These are phyloP conservation scores for Talpa occidentalis DNA, from an alignment of 2,113 vertebrate species.

Conservation along the genomic window DNA sequence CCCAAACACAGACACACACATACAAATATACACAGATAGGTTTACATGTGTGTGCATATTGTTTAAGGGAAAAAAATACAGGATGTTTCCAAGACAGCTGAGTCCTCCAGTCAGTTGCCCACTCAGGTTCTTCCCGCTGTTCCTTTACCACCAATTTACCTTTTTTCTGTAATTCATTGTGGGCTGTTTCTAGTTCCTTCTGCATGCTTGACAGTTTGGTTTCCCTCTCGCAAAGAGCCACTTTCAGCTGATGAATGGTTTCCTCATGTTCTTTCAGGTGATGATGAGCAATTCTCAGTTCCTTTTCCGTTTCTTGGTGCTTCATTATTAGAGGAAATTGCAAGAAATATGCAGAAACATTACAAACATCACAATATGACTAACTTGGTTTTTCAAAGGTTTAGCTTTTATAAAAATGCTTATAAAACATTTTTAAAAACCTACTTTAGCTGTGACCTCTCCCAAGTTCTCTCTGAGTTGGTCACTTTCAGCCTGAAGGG, in stretches of 20 bases:
- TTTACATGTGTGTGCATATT: background rate
- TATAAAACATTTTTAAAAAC: too few species aligned
- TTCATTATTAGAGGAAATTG: conserved; percentile 50
- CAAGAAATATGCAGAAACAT: conserved; percentile 40
- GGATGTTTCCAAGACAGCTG: background rate
- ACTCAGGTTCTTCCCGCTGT: background rate
- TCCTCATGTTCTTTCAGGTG: conserved; percentile 48
- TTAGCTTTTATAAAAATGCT: too few species aligned
- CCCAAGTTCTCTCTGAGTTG: too few species aligned
- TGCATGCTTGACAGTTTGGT: too few species aligned
- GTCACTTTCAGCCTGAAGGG: too few species aligned
- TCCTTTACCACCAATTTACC: conserved; percentile 49
- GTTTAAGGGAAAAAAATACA: background rate
- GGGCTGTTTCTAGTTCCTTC: too few species aligned
- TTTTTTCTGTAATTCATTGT: conserved; percentile 38
- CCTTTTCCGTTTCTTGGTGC: conserved; percentile 35
- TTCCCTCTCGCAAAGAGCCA: too few species aligned
- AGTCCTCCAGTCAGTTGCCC: too few species aligned
- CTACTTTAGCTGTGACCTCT: conserved; percentile 43
- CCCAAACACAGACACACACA: too few species aligned
- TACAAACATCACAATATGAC: background rate
- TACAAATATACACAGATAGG: too few species aligned
- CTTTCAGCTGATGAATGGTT: conserved; percentile 24
- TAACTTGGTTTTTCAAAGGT: too few species aligned
- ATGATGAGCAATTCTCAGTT: conserved; percentile 51